Evolutionary conservation across 2,113 vertebrate genomes (phyloP), one percentile per base, ranked within the genome.

Genomic region (Microtus montanus): DNA sequence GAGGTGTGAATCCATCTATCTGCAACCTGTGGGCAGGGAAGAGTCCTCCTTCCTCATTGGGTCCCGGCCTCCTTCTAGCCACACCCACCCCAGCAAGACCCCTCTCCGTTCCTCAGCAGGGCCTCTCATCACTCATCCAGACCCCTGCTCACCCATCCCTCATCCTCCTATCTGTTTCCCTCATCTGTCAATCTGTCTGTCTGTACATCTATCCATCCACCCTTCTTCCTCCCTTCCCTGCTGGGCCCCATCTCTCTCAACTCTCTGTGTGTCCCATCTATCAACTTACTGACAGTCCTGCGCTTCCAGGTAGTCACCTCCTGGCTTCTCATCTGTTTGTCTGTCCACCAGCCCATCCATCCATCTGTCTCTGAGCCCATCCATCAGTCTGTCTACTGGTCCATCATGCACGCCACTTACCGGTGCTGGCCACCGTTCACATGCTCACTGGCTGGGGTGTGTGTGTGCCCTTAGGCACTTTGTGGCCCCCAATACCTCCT

Each of bases 251-350:
- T 58, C 54, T 58, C 92, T 88, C 88, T 92, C 77, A 90, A 41
- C 87, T n/a, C 44, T 83, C 83, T 49, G 79, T 75, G 38, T 44
- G 84, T 75, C 92, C 86, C 96, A 97, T 97, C 97, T 80, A 96
- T 97, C 96, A 83, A 97, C 92, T 91, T 83, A 47, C 22, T 83
- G 97, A 95, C 95, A 96, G 78, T 74, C 44, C 44, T 94, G 22
- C 63, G 44, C 66, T 77, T 61, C 86, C 89, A 94, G 93, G 94
- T 95, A 95, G 91, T 92, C 91, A 73, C 77, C 96, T 95, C 89
- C 92, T 61, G 66, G 90, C 66, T 54, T 78, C 88, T 93, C 71
- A 78, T 41, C 86, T 74, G 86, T 82, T 92, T 52, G 58, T 90
- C 89, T 90, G 75, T 93, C 92, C 71, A 38, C 70, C 63, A 47